Conservation (phyloP, 2,888 invertebrate genomes). For the Cantharis lateralis region DNA sequence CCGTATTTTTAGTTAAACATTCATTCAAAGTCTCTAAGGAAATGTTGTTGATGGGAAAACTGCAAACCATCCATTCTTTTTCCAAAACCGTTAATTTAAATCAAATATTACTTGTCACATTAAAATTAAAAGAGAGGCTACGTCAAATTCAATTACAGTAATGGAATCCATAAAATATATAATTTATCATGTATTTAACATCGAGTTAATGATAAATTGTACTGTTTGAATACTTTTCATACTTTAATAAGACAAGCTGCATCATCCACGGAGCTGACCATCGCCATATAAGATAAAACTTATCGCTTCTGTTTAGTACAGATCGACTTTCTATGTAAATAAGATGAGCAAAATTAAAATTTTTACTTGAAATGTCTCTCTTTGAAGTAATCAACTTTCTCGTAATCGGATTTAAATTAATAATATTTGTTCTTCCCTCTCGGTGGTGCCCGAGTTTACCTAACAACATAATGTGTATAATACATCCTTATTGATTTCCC, state of each 20-base stretch:
- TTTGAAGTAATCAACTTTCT: not conserved
- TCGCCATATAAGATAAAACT: not conserved
- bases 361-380: not conserved
- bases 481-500: not conserved
- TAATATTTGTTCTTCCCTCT: not conserved
- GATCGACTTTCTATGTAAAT: not conserved
- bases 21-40: not conserved
- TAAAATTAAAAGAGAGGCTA: conserved; percentile 14
- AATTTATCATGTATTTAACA: conserved; percentile 24
- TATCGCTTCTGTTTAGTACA: not conserved
- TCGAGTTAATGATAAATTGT: conserved; percentile 25
- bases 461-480: not conserved
- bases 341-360: not conserved
- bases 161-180: conserved; percentile 8
- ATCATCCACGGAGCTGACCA: conserved; percentile 1
- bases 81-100: not conserved
- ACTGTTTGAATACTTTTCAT: conserved; percentile 18
- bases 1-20: not conserved
- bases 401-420: not conserved
- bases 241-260: conserved; percentile 20
- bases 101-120: conserved; percentile 4
- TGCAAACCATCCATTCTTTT: not conserved
- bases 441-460: not conserved
- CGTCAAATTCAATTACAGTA: conserved; percentile 26
- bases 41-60: not conserved